Evolutionary conservation across 1,140 invertebrate genomes (phyloP).

Genomic region (Laupala kohalensis): DNA sequence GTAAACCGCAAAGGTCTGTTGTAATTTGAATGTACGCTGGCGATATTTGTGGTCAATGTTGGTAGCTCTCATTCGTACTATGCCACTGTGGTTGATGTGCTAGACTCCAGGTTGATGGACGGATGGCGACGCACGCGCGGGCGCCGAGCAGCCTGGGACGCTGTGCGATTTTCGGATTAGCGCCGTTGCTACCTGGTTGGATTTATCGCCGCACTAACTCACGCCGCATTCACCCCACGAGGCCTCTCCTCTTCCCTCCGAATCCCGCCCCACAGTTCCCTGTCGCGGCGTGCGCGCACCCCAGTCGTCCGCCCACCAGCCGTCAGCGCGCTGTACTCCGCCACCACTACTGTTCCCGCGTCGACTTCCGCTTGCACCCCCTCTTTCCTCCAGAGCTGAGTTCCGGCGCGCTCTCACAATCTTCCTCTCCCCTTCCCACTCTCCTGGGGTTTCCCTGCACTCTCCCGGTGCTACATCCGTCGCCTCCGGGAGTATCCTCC

Average conservation of each 20-base stretch:
- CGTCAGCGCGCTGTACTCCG: not conserved
- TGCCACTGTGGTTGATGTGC: not conserved
- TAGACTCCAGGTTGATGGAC: not conserved
- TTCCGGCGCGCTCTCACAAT: not conserved
- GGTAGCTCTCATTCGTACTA: too few species aligned
- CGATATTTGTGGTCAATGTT: too few species aligned
- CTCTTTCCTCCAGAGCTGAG: not conserved
- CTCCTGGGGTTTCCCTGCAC: too few species aligned
- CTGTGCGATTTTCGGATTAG: not conserved
- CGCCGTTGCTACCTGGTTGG: not conserved
- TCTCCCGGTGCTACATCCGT: too few species aligned
- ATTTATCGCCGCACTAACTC: not conserved
- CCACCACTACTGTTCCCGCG: too few species aligned
- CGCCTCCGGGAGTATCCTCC: too few species aligned
- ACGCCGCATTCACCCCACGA: not conserved
- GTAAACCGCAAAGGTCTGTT: too few species aligned
- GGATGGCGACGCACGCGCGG: not conserved
- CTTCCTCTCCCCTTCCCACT: not conserved
- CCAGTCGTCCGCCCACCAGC: too few species aligned
- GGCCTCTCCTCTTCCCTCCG: too few species aligned
- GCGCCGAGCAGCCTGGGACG: not conserved
- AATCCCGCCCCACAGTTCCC: not conserved
- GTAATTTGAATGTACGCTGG: too few species aligned
- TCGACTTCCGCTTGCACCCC: not conserved
- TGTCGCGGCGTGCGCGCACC: too few species aligned